phyloP scores from a whole-genome alignment of 2,888 invertebrate genomes.

The Philaethria dido region DNA sequence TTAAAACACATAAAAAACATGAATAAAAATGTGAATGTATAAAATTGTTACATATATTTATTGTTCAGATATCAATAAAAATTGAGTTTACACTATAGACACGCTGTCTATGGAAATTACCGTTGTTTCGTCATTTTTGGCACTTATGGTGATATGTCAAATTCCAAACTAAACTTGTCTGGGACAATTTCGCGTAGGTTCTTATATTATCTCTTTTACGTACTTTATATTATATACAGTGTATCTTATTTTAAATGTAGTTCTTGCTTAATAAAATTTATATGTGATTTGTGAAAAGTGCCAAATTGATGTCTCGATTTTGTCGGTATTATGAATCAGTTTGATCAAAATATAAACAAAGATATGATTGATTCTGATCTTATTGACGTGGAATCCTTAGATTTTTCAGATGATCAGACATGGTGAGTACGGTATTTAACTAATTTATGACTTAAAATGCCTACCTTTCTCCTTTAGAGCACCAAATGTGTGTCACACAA shows the following conservation, averaged over 20 bases:
- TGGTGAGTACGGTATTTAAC: constrained; percentile 72
- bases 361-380: constrained; percentile 82
- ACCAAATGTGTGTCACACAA: constrained; percentile 21
- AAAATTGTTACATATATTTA: not conserved
- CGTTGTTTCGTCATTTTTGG: constrained; percentile 68
- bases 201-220: constrained; percentile 62
- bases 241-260: constrained; percentile 70
- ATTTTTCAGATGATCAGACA: constrained; percentile 83
- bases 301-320: constrained; percentile 78
- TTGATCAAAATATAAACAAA: constrained; percentile 83
- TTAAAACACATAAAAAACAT: not conserved
- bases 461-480: constrained; percentile 9
- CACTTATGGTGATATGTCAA: constrained; percentile 73
- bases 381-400: constrained; percentile 83
- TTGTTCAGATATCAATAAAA: not conserved
- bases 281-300: constrained; percentile 74
- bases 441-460: constrained; percentile 5
- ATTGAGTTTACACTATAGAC: not conserved
- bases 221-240: constrained; percentile 67
- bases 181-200: constrained; percentile 72
- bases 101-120: constrained; percentile 61
- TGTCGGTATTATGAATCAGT: constrained; percentile 75
- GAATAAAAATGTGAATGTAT: not conserved
- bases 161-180: constrained; percentile 77
- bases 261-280: constrained; percentile 65